Evolutionary conservation across 2,888 invertebrate genomes (phyloP), one percentile per base, ranked within the genome.

Genomic region (Falcaria lacertinaria): DNA sequence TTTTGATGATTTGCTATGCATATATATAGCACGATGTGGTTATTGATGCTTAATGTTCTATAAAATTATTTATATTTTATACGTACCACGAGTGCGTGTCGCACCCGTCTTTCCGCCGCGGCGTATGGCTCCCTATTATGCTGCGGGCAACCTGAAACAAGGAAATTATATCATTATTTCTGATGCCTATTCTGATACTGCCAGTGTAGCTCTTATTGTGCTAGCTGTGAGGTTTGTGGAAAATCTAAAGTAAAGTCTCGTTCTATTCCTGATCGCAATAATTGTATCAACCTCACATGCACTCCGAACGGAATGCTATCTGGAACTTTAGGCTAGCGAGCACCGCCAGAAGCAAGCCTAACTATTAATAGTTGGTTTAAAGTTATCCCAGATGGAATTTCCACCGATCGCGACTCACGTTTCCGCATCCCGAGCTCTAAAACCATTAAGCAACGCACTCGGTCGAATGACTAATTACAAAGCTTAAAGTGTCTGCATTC

Each of bases 31-130:
- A n/a, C n/a, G n/a, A n/a, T n/a, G n/a, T n/a, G n/a, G n/a, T n/a
- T n/a, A n/a, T n/a, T n/a, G n/a, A n/a, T n/a, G n/a, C n/a, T n/a
- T n/a, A n/a, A n/a, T n/a, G n/a, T n/a, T n/a, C n/a, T n/a, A n/a
- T n/a, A n/a, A n/a, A n/a, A n/a, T 11, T 16, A 35, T 13, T 19
- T 6, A 1, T 22, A 11, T n/a, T n/a, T 5, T 4, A 17, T 77
- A 87, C 89, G 45, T 83, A 89, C 89, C 89, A 88, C 89, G 89
- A 89, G 89, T 89, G 89, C 89, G 89, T 85, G 80, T 84, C 84
- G 89, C 89, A 89, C 89, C 89, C 89, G 89, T 89, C 84, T 89
- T 89, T 88, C 80, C 82, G 86, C 86, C 88, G 83, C 80, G 81
- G 88, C 77, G 84, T 87, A 87, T 87, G 88, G 86, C 87, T 87